Percentiles rank a stretch among this genome's conserved stretches.
Evolutionary conservation across 2,888 invertebrate genomes (phyloP).

Genomic region (Meiosimyza decipiens): DNA sequence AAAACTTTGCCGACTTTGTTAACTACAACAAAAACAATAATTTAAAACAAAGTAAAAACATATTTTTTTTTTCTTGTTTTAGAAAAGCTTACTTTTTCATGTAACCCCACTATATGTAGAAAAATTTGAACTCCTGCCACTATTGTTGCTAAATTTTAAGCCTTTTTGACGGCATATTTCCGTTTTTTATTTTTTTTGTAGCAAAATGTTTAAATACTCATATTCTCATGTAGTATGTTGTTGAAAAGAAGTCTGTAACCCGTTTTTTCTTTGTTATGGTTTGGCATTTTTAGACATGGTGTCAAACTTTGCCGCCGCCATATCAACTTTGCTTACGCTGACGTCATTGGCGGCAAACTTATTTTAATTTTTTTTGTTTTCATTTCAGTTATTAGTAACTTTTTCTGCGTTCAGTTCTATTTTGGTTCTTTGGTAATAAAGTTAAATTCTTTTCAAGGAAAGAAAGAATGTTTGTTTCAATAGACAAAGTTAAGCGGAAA

Average conservation of each 20-base stretch:
- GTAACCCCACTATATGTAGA: not conserved
- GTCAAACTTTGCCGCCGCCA: conserved; percentile 42
- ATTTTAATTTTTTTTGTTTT: no score
- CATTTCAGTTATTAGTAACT: no score
- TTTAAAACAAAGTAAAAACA: conserved; percentile 5
- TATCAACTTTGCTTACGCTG: not conserved
- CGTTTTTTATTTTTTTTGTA: not conserved
- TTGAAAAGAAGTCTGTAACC: conserved; percentile 26
- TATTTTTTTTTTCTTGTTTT: conserved; percentile 13
- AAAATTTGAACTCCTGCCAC: not conserved
- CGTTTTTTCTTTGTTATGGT: conserved; percentile 24
- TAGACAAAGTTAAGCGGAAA: no score
- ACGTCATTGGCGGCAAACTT: no score
- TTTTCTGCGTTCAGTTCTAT: no score
- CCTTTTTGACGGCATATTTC: conserved; percentile 12
- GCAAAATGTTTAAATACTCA: not conserved
- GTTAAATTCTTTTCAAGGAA: no score
- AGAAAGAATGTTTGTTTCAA: no score
- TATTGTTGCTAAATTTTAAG: not conserved
- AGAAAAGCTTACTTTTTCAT: not conserved
- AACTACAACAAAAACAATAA: conserved; percentile 32
- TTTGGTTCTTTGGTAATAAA: no score
- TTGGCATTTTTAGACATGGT: conserved; percentile 27
- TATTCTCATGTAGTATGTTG: not conserved
- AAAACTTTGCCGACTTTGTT: conserved; percentile 51